A percentile compares a stretch with the other conserved stretches of the same genome.
These are phyloP conservation scores for Lophius americanus DNA, from an alignment of 2,797 vertebrate species.

Conservation along the genomic window DNA sequence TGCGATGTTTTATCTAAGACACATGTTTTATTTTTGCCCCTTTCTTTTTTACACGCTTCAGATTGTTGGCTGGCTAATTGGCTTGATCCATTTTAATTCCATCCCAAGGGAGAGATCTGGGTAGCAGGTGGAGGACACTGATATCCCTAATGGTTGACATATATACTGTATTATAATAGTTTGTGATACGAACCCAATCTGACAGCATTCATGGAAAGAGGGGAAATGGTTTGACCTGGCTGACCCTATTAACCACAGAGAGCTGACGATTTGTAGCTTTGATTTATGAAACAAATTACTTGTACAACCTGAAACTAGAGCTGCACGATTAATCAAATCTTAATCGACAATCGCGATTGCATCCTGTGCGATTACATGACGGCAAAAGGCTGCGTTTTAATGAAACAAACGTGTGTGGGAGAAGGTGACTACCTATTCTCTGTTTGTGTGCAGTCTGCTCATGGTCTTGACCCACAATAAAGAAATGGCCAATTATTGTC, in stretches of 20 bases:
- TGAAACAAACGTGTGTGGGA: too few relatives aligned
- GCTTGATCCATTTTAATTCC: slow-evolving; percentile 88
- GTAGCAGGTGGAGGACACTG: slow-evolving; percentile 85
- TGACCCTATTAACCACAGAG: slow-evolving; percentile 82
- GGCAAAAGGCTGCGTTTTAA: too few relatives aligned
- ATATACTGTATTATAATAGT: slow-evolving; percentile 78
- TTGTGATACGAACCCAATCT: slow-evolving; percentile 58
- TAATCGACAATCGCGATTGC: too few relatives aligned
- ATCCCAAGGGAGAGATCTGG: slow-evolving; percentile 79
- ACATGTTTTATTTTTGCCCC: slow-evolving; percentile 9
- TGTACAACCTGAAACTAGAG: slow-evolving; percentile 46
- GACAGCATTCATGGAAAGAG: slow-evolving; percentile 64
- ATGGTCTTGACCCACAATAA: too few relatives aligned
- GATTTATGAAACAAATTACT: slow-evolving; percentile 84
- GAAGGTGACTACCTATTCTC: too few relatives aligned
- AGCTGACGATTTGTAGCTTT: slow-evolving; percentile 77
- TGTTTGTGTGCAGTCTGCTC: too few relatives aligned
- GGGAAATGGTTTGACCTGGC: slow-evolving; percentile 73
- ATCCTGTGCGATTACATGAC: too few relatives aligned
- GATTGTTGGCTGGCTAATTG: slow-evolving; percentile 86
- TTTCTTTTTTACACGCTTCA: slow-evolving; percentile 47
- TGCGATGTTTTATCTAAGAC: slow-evolving; percentile 44
- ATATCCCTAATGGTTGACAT: slow-evolving; percentile 79
- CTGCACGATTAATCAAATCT: too few relatives aligned
- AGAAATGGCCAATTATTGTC: too few relatives aligned